Conservation (phyloP, 1,140 invertebrate genomes). For the Lordiphosa stackelbergi region DNA sequence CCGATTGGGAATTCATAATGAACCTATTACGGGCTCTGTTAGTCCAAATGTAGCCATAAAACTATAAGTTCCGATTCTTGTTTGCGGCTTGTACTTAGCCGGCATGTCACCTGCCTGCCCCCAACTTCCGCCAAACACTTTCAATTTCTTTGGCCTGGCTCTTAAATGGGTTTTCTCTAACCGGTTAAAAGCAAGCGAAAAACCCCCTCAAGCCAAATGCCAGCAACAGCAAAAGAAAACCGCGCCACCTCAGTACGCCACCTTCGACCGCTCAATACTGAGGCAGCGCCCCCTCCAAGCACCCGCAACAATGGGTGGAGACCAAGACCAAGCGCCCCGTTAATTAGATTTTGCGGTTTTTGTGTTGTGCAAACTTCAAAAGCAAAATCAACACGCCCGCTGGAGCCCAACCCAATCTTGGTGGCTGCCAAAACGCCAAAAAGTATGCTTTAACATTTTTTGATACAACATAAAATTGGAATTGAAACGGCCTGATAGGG, state of each 20-base stretch:
- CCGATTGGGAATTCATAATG: too few relatives aligned
- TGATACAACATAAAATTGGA: constrained; percentile 72
- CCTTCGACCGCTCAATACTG: too few relatives aligned
- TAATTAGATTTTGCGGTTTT: constrained; percentile 75
- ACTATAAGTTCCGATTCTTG: neutral
- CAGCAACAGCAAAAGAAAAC: constrained; percentile 62
- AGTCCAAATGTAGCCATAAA: too few relatives aligned
- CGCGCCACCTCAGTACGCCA: constrained; percentile 36
- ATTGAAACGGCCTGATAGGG: constrained; percentile 34
- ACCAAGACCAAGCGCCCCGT: constrained; percentile 65
- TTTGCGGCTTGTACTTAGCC: neutral
- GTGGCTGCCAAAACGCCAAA: constrained; percentile 64
- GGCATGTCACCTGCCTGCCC: constrained; percentile 20
- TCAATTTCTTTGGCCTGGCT: constrained; percentile 41
- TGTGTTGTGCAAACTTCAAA: constrained; percentile 75
- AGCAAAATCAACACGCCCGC: constrained; percentile 54
- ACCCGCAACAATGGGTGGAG: constrained; percentile 40
- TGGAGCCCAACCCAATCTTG: constrained; percentile 28
- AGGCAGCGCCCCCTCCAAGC: constrained; percentile 12
- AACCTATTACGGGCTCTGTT: too few relatives aligned
- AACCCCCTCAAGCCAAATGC: constrained; percentile 40
- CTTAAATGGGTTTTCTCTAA: constrained; percentile 19
- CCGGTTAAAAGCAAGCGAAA: constrained; percentile 13
- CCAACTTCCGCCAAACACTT: constrained; percentile 32
- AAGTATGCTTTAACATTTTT: constrained; percentile 68